Base-by-base conservation (phyloP, 2,113 vertebrate genomes). In the Sitta europaea region DNA sequence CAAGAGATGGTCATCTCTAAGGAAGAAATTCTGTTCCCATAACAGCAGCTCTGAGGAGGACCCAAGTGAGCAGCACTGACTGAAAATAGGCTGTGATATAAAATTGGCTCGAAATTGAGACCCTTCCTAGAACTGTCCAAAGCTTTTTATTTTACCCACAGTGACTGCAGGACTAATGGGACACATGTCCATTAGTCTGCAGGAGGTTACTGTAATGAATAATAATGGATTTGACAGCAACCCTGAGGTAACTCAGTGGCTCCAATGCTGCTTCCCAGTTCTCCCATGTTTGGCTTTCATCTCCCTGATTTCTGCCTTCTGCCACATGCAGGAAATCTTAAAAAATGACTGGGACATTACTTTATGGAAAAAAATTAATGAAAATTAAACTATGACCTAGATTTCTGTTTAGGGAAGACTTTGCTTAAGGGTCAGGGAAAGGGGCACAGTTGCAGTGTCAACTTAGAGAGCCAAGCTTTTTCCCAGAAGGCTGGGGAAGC, bases 151-250 rank as follows among this genome's bases (percentile, higher is more conserved):
- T 92, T 80, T 70, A 71, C 51, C 47, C 3, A 3, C 20, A 4
- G 67, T 86, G 66, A 90, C 62, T 73, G 58, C 63, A 88, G 82
- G 42, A 90, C 54, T 90, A 67, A 68, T 25, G 61, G 71, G 55
- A 90, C 75, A 74, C 2, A 3, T 80, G 88, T 58, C 86, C 22
- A 10, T 90, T 92, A 80, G 82, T 61, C 88, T 86, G 88, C 51
- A 47, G 38, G 67, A 76, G 50, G n/a, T 82, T 70, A 66, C 58
- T 88, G 31, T 76, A 74, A 77, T 86, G 88, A 86, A 68, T 59
- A 67, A 59, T 88, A 94, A 94, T 74, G 76, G 72, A 91, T 93
- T 91, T 94, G 94, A 93, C 97, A 95, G 95, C 86, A 90, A 92
- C 79, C 93, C 88, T 0, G 54, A 48, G 93, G 94, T 94, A 94